Conservation (phyloP, 2,797 vertebrate genomes). For the Glyptemys insculpta region DNA sequence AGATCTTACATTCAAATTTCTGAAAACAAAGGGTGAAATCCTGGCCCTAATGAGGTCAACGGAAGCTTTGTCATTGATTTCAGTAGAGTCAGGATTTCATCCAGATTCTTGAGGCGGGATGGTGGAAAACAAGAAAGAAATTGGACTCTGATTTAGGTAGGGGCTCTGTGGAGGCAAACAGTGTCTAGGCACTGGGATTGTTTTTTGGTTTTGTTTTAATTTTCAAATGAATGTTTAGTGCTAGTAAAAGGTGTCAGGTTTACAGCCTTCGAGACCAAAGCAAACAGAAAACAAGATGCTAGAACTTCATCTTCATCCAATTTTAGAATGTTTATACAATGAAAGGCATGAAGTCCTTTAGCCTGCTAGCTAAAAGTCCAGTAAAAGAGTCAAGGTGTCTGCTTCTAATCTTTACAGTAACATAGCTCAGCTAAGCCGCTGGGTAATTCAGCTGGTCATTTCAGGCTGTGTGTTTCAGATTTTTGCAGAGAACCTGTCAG, state of each 20-base stretch:
- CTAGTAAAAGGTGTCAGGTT: background rate
- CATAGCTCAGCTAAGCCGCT: background rate
- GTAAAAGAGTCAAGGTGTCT: background rate
- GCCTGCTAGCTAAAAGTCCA: background rate
- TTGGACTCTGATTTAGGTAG: fast-evolving
- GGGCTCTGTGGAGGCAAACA: background rate
- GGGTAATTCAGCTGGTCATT: background rate
- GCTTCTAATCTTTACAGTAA: background rate
- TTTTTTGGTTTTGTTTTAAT: background rate
- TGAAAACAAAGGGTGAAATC: background rate
- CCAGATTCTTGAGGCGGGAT: background rate
- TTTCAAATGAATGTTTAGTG: background rate
- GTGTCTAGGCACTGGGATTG: background rate
- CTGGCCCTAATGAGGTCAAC: fast-evolving
- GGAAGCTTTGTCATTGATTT: background rate
- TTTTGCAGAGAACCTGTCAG: background rate
- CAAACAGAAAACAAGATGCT: background rate
- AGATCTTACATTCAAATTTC: background rate
- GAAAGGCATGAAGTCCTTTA: background rate
- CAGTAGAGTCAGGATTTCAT: fast-evolving
- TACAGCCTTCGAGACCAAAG: background rate
- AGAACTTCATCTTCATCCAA: background rate
- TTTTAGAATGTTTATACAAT: background rate
- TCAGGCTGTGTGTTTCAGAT: background rate
- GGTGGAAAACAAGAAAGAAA: background rate